phyloP scores from a whole-genome alignment of 2,113 vertebrate genomes.

The Proteles cristata region DNA sequence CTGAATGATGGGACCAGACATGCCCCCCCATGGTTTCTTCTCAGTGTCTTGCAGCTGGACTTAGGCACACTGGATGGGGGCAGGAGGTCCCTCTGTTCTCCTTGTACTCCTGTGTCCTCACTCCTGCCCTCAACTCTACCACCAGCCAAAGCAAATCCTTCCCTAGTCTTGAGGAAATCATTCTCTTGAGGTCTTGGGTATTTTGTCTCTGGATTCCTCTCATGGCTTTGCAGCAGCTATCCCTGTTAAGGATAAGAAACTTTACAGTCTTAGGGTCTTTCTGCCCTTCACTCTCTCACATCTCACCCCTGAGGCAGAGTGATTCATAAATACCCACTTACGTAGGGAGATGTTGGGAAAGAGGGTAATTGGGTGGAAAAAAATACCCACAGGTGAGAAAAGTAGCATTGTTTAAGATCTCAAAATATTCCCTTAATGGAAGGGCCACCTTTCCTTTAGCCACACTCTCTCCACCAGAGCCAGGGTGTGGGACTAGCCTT shows the following conservation, averaged over 20 bases:
- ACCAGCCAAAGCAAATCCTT: neutral
- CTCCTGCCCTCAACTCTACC: neutral
- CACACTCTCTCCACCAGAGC: neutral
- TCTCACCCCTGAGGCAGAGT: no score
- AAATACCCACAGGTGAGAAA: neutral
- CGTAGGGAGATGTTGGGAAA: neutral
- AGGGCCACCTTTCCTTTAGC: neutral
- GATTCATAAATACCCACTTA: neutral
- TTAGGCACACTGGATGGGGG: neutral
- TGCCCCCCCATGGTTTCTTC: neutral
- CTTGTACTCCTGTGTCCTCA: neutral
- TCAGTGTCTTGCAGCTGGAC: accelerated
- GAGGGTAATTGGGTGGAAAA: neutral
- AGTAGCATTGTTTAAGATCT: neutral
- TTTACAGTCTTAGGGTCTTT: neutral
- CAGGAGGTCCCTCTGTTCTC: neutral
- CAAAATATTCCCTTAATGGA: neutral
- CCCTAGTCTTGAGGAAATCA: neutral
- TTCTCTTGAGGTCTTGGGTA: no score
- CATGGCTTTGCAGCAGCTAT: no score
- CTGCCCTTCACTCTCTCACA: neutral
- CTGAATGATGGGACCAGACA: accelerated
- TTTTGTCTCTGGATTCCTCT: neutral
- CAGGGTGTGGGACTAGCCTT: accelerated
- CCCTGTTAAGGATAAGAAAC: neutral